Percentiles rank a stretch among this genome's conserved stretches.
phyloP scores from a whole-genome alignment of 1,140 invertebrate species.

The Drosophila bocqueti region DNA sequence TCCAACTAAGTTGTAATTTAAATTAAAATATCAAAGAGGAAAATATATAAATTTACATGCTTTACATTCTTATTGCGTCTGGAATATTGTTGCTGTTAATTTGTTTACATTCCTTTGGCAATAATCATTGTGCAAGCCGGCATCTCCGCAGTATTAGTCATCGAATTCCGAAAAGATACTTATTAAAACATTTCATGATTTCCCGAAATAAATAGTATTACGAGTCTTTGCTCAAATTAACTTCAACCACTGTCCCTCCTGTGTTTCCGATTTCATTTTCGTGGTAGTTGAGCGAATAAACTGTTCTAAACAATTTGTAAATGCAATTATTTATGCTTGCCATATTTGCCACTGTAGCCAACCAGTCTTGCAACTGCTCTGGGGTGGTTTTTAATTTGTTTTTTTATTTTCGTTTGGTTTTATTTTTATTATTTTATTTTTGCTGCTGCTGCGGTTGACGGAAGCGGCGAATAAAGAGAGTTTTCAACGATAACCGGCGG shows the following conservation, averaged over 20 bases:
- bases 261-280: constrained; percentile 6
- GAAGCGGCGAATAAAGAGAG: constrained; percentile 60
- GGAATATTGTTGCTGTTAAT: constrained; percentile 17
- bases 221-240: neutral
- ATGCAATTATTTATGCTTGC: constrained; percentile 63
- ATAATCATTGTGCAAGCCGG: constrained; percentile 19
- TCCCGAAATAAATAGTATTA: neutral
- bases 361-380: constrained; percentile 44
- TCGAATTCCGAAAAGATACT: constrained; percentile 1
- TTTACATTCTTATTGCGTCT: neutral
- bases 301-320: constrained; percentile 59
- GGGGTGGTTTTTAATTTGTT: constrained; percentile 36
- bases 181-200: constrained; percentile 6
- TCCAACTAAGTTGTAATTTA: too few relatives aligned
- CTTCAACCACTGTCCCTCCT: neutral
- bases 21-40: neutral
- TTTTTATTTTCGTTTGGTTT: constrained; percentile 30
- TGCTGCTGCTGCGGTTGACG: constrained; percentile 47
- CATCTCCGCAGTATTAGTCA: constrained; percentile 23
- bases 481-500: constrained; percentile 54
- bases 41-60: neutral
- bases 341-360: constrained; percentile 29
- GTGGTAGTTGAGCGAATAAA: constrained; percentile 34
- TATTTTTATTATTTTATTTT: constrained; percentile 14
- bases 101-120: constrained; percentile 23